phyloP scores from a whole-genome alignment of 2,113 vertebrate species.

The Montifringilla adamsi region DNA sequence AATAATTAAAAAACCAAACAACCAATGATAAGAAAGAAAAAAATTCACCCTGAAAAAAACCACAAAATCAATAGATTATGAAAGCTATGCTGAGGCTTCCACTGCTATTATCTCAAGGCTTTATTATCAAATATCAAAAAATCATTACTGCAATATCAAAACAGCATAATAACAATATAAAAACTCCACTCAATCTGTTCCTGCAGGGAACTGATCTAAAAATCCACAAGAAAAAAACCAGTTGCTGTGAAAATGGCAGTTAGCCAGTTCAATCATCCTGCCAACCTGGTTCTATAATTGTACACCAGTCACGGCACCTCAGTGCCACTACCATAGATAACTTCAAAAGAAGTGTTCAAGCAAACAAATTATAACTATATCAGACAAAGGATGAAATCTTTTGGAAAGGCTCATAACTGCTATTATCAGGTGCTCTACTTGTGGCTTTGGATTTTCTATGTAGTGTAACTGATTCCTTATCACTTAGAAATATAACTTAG shows the following conservation, averaged over 20 bases:
- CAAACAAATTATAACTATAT: background rate
- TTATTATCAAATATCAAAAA: slow-evolving; percentile 55
- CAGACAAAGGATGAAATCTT: background rate
- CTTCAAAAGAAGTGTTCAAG: background rate
- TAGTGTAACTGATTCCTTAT: background rate
- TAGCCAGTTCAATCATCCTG: slow-evolving; percentile 31
- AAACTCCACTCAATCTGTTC: slow-evolving; percentile 49
- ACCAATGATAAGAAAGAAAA: background rate
- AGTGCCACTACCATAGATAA: background rate
- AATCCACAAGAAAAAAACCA: slow-evolving; percentile 29
- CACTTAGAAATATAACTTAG: background rate
- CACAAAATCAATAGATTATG: slow-evolving; percentile 6
- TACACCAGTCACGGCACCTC: background rate
- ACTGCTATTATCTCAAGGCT: slow-evolving; percentile 1
- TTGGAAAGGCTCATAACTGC: background rate
- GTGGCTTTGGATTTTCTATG: background rate
- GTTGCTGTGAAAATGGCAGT: slow-evolving; percentile 43
- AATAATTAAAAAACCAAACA: background rate
- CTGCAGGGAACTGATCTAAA: slow-evolving; percentile 61
- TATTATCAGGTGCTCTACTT: background rate
- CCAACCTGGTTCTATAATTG: background rate
- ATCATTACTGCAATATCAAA: slow-evolving; percentile 50
- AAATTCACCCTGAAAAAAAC: background rate
- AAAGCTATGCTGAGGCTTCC: background rate
- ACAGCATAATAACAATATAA: slow-evolving; percentile 42